A percentile compares a stretch with the other conserved stretches of the same genome.
These are phyloP conservation scores for Frieseomelitta varia DNA, from an alignment of 1,140 invertebrate species.

Conservation along the genomic window DNA sequence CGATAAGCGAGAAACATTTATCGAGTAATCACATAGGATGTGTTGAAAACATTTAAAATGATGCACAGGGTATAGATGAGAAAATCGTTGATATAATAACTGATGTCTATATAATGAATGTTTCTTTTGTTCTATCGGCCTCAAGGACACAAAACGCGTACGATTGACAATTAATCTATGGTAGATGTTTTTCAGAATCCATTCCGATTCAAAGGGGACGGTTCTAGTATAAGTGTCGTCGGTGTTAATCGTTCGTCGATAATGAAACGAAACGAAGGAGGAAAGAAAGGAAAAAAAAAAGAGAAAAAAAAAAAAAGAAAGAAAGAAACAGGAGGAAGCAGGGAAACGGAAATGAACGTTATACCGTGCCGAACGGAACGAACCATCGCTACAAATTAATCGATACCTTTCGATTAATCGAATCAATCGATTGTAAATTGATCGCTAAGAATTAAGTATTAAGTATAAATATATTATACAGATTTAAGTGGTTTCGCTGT, in stretches of 20 bases:
- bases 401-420: slow-evolving; percentile 63
- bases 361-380: slow-evolving; percentile 52
- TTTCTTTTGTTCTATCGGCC: slow-evolving; percentile 82
- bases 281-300: slow-evolving; percentile 12
- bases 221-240: slow-evolving; percentile 63
- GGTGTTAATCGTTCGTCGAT: slow-evolving; percentile 66
- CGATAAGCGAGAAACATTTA: slow-evolving; percentile 78
- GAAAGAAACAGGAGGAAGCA: slow-evolving; percentile 32
- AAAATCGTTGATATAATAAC: slow-evolving; percentile 81
- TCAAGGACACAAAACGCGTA: slow-evolving; percentile 68
- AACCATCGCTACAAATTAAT: slow-evolving; percentile 67
- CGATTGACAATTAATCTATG: slow-evolving; percentile 65
- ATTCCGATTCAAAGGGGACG: slow-evolving; percentile 69
- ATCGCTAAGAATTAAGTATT: slow-evolving; percentile 71
- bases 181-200: slow-evolving; percentile 76
- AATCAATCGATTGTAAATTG: slow-evolving; percentile 74
- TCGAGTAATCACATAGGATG: slow-evolving; percentile 78
- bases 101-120: slow-evolving; percentile 82
- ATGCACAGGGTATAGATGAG: slow-evolving; percentile 83
- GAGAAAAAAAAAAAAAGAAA: slow-evolving; percentile 3
- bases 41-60: slow-evolving; percentile 79
- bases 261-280: slow-evolving; percentile 43
- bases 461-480: slow-evolving; percentile 72
- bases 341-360: slow-evolving; percentile 61
- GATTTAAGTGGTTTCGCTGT: slow-evolving; percentile 74